Evolutionary conservation across 2,797 vertebrate genomes (phyloP).

Genomic region (Martes flavigula): DNA sequence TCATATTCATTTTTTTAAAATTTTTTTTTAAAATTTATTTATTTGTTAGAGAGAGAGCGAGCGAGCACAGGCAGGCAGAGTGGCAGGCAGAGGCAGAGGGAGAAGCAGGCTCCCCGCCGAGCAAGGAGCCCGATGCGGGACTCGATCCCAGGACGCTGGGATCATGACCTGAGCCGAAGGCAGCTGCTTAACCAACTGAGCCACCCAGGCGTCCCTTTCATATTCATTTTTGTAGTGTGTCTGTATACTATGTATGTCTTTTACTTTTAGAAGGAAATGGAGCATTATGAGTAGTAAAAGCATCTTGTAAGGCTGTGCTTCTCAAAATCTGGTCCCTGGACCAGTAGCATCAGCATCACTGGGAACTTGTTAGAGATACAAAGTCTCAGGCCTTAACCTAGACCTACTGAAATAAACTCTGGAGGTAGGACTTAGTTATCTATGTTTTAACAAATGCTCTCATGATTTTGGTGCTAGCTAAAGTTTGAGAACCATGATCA

Average conservation of each 20-base stretch:
- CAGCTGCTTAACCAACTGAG: too few species aligned
- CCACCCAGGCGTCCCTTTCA: not conserved
- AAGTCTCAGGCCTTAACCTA: not conserved
- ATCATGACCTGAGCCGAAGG: too few species aligned
- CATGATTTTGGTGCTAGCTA: not conserved
- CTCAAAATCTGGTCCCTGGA: not conserved
- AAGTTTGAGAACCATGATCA: not conserved
- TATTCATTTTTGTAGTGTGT: not conserved
- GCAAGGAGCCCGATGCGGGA: too few species aligned
- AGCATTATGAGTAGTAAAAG: slow-evolving; percentile 33
- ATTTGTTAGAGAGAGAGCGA: too few species aligned
- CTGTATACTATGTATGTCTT: not conserved
- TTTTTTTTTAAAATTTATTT: too few species aligned
- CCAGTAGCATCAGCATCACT: not conserved
- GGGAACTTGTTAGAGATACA: slow-evolving; percentile 11
- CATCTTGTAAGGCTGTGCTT: not conserved
- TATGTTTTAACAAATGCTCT: not conserved
- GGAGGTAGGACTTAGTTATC: not conserved
- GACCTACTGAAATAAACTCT: not conserved
- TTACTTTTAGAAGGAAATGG: slow-evolving; percentile 31
- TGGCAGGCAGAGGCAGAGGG: too few species aligned
- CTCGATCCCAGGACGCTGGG: too few species aligned
- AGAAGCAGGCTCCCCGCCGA: too few species aligned
- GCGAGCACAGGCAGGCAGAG: too few species aligned
- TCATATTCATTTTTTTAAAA: slow-evolving; percentile 33